Evolutionary conservation across 2,888 invertebrate species (phyloP), one percentile per base, ranked within the genome.

Genomic region (Rhorus exstirpatorius): DNA sequence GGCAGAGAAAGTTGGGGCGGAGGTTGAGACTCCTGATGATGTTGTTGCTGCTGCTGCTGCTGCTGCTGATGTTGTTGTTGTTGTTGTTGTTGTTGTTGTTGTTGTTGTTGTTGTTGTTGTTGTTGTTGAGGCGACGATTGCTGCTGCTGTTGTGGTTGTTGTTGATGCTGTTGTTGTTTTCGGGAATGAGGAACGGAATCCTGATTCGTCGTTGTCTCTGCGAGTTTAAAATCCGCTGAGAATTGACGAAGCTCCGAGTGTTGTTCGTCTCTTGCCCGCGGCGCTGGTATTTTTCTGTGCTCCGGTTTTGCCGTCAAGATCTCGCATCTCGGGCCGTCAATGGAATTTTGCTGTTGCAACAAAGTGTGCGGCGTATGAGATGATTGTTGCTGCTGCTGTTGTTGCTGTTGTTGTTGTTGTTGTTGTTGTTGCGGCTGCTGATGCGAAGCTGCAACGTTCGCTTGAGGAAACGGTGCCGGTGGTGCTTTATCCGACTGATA

Each of bases 171-270:
- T 4, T 89, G 90, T 55, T 90, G 91, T 71, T 91, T 92, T 72
- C 91, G 87, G 0, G 88, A 82, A 74, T 88, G 83, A 1, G 87
- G 82, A 19, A 88, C 85, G 3, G 88, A 86, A 44, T 92, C 92
- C 78, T 90, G 90, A 24, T 82, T 75, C 14, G 87, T 79, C 60
- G 88, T 83, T 61, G 89, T 79, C 3, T 94, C 93, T 0, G 94
- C 93, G 90, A 97, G 90, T 93, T 97, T 96, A 93, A 97, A 97
- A 86, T 97, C 97, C 88, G 96, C 94, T 0, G 96, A 95, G 92
- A 98, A 98, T 90, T 96, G 96, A 85, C 97, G 95, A 74, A 97
- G 92, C 79, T 97, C 97, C 93, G 91, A 84, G 75, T 93, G 92
- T 24, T 90, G 89, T 1, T 92, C 92, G n/a, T 93, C 92, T 51